Evolutionary conservation across 2,797 vertebrate genomes (phyloP), one percentile per base, ranked within the genome.

Genomic region (Diplodus sargus): DNA sequence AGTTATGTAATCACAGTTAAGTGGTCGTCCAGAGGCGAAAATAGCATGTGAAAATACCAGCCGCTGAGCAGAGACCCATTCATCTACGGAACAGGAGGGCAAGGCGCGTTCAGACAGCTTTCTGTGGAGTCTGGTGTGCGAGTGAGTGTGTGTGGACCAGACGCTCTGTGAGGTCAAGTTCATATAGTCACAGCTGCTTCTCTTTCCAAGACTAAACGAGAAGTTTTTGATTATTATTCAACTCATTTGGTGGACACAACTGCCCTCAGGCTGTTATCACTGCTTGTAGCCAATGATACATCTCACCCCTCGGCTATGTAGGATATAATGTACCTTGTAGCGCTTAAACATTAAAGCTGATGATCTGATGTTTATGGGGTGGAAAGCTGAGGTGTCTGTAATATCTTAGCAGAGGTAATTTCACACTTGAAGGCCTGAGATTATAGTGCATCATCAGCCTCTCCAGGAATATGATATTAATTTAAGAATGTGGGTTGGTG

Each of bases 41-140:
- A 90, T 83, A 84, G 85, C 87, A 91, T 89, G 83, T 89, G 88
- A 90, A 94, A 87, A 89, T 85, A 87, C 79, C 86, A 85, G 70
- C 67, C 69, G 28, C 67, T 64, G 49, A 83, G 75, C 83, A 58
- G 62, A 85, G 75, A 70, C 67, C 16, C 49, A 83, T 87, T 88
- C 63, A 79, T 85, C 81, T 84, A 52, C 68, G 69, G 72, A 5
- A 73, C 70, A 77, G 61, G 47, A 85, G 71, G 84, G 85, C 81
- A 80, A 78, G 70, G 73, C 78, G 82, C 66, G 77, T 65, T 62
- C 73, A 76, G 61, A 81, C 47, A 65, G 65, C 62, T 11, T 39
- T 39, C 39, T 39, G 34, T 34, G 8, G 54, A 22, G 12, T 48
- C 9, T 14, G 58, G 34, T 49, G 34, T 60, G 60, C 42, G 61